These are phyloP conservation scores for Pardalotus punctatus DNA, from an alignment of 2,113 vertebrate genomes.

Conservation along the genomic window DNA sequence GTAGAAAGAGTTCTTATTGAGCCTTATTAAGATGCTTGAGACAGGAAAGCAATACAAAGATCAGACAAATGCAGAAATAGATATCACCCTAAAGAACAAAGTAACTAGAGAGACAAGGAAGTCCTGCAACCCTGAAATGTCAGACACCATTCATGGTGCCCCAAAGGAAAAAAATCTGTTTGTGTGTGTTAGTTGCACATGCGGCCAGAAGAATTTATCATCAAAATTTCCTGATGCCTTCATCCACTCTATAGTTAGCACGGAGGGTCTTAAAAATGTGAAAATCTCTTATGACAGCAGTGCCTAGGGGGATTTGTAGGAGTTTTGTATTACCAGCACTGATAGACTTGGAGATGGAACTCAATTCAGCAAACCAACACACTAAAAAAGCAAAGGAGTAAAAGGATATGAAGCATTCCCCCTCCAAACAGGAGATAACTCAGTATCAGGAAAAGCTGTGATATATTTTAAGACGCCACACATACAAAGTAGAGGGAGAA, in stretches of 20 bases:
- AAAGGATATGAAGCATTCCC: neutral
- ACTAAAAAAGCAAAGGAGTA: neutral
- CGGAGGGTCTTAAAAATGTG: neutral
- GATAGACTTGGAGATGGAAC: neutral
- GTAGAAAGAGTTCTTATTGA: neutral
- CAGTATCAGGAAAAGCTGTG: neutral
- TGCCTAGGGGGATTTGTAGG: neutral
- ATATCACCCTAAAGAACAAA: neutral
- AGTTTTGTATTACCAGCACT: neutral
- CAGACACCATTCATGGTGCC: neutral
- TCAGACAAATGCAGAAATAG: neutral
- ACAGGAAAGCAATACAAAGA: neutral
- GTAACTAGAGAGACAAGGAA: neutral
- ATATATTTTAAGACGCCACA: neutral
- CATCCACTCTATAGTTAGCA: neutral
- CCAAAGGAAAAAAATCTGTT: neutral
- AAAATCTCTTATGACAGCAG: neutral
- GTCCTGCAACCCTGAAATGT: neutral
- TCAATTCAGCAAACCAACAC: neutral
- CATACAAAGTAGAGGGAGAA: neutral
- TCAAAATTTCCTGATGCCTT: neutral
- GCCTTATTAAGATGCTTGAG: neutral
- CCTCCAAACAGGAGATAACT: rapidly evolving
- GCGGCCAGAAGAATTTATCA: neutral
- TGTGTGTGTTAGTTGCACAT: neutral